Base-by-base conservation (phyloP, 1,140 invertebrate species). In the Tachypleus tridentatus region DNA sequence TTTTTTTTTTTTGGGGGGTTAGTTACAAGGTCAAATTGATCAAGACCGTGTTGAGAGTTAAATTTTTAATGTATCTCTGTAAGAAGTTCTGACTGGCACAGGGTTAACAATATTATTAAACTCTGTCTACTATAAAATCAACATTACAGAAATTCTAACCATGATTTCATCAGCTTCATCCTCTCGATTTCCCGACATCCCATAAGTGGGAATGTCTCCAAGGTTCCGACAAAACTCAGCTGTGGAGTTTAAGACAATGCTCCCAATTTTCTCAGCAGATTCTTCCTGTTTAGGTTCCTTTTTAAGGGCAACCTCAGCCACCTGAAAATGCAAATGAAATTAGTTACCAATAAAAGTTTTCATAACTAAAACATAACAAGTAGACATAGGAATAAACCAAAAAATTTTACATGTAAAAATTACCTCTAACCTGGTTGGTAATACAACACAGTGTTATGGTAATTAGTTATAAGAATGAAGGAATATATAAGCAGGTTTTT, bases 181-280 rank as follows among this genome's bases (percentile, higher is more conserved):
- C 74, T 92, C n/a, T 66, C 91, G 79, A 77, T 94, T 93, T 53
- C n/a, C 91, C 89, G 91, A 84, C 73, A 88, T 83, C 10, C 91
- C 89, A 77, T 93, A 92, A 0, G 90, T 96, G 53, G 93, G 93
- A 73, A 97, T 95, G 76, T 97, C 93, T 48, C 95, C 93, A 3
- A 98, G 80, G 54, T 92, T 94, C n/a, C 95, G 83, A 76, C 95
- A 98, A 80, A 98, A 98, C 80, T 98, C 96, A 1, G 93, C 93
- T 0, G 93, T 97, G 9, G 92, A 86, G 80, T 98, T 95, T 51
- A 98, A 77, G 51, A 91, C 83, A 70, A 98, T 95, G 67, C 76
- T 74, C 4, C 66, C 53, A 7, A 49, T 56, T 49, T 54, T 68
- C 29, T 57, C 29, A 52, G 54, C 60, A 54, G 49, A 51, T 5